phyloP scores from a whole-genome alignment of 2,888 invertebrate species.

The Leptinotarsa haldemani region DNA sequence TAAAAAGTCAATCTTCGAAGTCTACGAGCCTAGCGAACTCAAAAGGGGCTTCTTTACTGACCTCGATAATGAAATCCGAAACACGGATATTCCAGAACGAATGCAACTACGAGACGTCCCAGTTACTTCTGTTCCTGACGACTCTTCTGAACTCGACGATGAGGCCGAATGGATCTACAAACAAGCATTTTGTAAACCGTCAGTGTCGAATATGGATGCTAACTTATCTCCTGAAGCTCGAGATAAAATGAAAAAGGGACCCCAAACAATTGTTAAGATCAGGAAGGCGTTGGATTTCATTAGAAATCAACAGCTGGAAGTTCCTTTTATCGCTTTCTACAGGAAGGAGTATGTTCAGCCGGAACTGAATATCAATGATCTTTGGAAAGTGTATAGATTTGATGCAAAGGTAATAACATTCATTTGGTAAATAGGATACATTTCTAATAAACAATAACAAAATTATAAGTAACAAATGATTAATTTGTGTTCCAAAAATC shows the following conservation, averaged over 20 bases:
- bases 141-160: slow-evolving; percentile 88
- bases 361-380: slow-evolving; percentile 91
- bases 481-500: too few relatives aligned
- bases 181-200: slow-evolving; percentile 83
- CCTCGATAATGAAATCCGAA: slow-evolving; percentile 89
- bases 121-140: slow-evolving; percentile 83
- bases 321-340: slow-evolving; percentile 98
- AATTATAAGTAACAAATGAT: too few relatives aligned
- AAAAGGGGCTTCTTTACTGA: slow-evolving; percentile 97
- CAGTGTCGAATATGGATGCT: slow-evolving; percentile 83
- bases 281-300: slow-evolving; percentile 95
- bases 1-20: slow-evolving; percentile 90
- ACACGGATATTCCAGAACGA: slow-evolving; percentile 90
- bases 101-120: slow-evolving; percentile 92
- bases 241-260: slow-evolving; percentile 73
- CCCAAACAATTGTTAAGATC: slow-evolving; percentile 86
- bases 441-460: too few relatives aligned
- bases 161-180: slow-evolving; percentile 99
- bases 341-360: slow-evolving; percentile 97
- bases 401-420: slow-evolving; percentile 81
- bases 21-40: slow-evolving; percentile 97
- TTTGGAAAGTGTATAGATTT: slow-evolving; percentile 97
- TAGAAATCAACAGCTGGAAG: slow-evolving; percentile 94
- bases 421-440: too few relatives aligned
- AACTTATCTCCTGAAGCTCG: slow-evolving; percentile 68